Conservation (phyloP, 2,113 vertebrate species). For the Xiphophorus couchianus region DNA sequence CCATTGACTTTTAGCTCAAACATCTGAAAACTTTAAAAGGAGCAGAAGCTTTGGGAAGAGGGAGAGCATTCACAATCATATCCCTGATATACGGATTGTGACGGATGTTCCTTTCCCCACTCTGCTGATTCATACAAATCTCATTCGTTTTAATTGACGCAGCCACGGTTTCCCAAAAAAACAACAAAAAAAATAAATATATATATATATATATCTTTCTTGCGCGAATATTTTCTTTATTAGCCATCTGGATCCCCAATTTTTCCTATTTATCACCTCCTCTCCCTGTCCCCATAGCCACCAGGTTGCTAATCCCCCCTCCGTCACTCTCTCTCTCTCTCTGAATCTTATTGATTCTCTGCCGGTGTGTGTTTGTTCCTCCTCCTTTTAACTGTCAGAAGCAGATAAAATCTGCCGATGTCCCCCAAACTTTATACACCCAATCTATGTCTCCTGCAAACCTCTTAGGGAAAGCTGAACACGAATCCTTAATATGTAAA, state of each 20-base stretch:
- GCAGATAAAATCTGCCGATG: slow-evolving; percentile 48
- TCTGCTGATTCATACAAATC: slow-evolving; percentile 13
- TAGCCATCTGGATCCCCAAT: slow-evolving; percentile 50
- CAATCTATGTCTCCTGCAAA: slow-evolving; percentile 26
- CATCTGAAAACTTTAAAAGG: slow-evolving; percentile 12
- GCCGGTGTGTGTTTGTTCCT: not conserved
- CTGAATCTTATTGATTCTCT: slow-evolving; percentile 54
- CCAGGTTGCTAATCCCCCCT: slow-evolving; percentile 9
- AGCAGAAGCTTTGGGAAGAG: slow-evolving; percentile 21
- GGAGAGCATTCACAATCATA: slow-evolving; percentile 31
- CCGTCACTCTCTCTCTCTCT: slow-evolving; percentile 22
- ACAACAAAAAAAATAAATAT: too few relatives aligned
- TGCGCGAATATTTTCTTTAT: slow-evolving; percentile 29
- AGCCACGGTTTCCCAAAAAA: slow-evolving; percentile 1
- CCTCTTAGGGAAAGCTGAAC: slow-evolving; percentile 26
- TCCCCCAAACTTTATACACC: slow-evolving; percentile 48
- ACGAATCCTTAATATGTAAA: slow-evolving; percentile 28
- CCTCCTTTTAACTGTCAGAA: slow-evolving; percentile 44
- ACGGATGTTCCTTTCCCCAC: slow-evolving; percentile 52
- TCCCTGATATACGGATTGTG: slow-evolving; percentile 26
- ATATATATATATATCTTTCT: not conserved
- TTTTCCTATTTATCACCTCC: slow-evolving; percentile 18
- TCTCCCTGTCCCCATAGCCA: not conserved
- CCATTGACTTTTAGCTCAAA: slow-evolving; percentile 48
- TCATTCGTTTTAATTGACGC: slow-evolving; percentile 33